These are phyloP conservation scores for Scrobipalpa costella DNA, from an alignment of 2,888 invertebrate genomes.

Conservation along the genomic window DNA sequence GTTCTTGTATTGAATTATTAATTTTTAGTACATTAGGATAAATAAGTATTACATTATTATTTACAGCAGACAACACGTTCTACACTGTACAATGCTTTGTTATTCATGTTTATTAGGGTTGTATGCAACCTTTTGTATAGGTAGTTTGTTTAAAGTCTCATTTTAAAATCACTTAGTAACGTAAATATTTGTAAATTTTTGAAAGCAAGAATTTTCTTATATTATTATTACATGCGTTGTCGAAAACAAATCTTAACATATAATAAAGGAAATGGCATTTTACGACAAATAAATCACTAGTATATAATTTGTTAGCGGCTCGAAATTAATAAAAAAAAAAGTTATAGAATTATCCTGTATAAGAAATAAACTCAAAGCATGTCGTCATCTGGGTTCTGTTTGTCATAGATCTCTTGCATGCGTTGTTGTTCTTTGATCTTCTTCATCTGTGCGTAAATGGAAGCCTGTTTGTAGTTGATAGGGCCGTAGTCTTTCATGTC, in stretches of 20 bases:
- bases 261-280: too few species aligned
- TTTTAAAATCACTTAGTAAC: too few species aligned
- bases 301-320: background rate
- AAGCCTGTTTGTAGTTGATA: constrained; percentile 95
- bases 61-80: constrained; percentile 25
- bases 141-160: too few species aligned
- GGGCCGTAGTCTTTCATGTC: constrained; percentile 95
- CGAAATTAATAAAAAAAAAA: background rate
- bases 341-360: background rate
- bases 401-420: constrained; percentile 71
- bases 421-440: constrained; percentile 81
- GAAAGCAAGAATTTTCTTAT: too few species aligned
- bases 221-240: too few species aligned
- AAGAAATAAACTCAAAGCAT: constrained; percentile 43
- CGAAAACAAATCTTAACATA: too few species aligned
- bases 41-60: constrained; percentile 15
- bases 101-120: background rate
- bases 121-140: background rate
- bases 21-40: background rate
- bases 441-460: constrained; percentile 89
- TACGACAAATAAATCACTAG: too few species aligned
- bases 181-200: too few species aligned
- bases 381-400: constrained; percentile 63
- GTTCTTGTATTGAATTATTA: background rate
- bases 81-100: constrained; percentile 6